phyloP scores from a whole-genome alignment of 2,888 invertebrate genomes.

The Tinea semifulvella region DNA sequence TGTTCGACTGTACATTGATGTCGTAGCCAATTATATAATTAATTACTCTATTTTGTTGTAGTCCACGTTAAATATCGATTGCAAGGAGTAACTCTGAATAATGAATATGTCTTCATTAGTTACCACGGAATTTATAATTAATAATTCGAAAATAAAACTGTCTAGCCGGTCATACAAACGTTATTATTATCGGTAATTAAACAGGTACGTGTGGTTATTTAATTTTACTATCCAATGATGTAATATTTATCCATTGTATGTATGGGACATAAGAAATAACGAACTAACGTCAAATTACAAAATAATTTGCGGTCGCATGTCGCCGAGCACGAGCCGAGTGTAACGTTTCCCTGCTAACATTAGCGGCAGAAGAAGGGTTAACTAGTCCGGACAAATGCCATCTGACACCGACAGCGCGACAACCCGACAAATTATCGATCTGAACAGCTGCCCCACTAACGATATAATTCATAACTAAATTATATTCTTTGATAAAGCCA shows the following conservation, averaged over 20 bases:
- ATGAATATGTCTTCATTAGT: conserved; percentile 2
- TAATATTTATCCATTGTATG: conserved; percentile 2
- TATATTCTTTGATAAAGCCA: conserved; percentile 11
- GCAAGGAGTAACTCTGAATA: not conserved
- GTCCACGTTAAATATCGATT: conserved; percentile 9
- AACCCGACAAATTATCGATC: conserved; percentile 32
- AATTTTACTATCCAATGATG: not conserved
- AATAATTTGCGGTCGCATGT: conserved; percentile 32
- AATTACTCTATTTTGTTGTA: conserved; percentile 1
- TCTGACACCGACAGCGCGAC: conserved; percentile 36
- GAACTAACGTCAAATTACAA: conserved; percentile 34
- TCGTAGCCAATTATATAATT: conserved; percentile 8
- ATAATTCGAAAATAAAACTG: not conserved
- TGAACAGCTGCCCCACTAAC: conserved; percentile 21
- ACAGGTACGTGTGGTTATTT: not conserved
- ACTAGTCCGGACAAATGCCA: conserved; percentile 26
- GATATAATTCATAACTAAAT: conserved; percentile 15
- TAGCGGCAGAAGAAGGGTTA: conserved; percentile 25
- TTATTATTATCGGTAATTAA: conserved; percentile 7
- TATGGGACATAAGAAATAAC: conserved; percentile 13
- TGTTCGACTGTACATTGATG: no score
- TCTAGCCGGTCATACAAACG: not conserved
- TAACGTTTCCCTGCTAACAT: conserved; percentile 27
- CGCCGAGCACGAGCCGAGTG: conserved; percentile 21
- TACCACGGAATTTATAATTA: not conserved